These are phyloP conservation scores for Orthosia gothica DNA, from an alignment of 2,888 invertebrate species.

Conservation along the genomic window DNA sequence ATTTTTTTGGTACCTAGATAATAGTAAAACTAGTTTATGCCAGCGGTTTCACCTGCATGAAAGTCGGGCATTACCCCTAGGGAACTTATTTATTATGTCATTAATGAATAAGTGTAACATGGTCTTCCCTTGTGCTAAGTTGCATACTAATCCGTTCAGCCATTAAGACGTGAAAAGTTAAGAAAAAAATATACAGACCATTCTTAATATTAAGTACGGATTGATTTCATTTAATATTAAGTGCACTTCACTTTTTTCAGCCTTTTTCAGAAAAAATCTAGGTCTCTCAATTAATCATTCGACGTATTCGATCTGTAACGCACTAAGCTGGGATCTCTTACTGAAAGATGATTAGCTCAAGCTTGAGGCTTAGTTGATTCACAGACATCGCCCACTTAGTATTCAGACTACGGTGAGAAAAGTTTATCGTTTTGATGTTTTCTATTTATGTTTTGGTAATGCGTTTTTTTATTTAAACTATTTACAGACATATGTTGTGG, in stretches of 20 bases:
- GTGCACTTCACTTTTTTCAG: neutral
- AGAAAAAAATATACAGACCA: too few species aligned
- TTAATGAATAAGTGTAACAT: too few species aligned
- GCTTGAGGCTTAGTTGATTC: slow-evolving; percentile 10
- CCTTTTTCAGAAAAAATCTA: slow-evolving; percentile 6
- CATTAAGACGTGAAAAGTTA: too few species aligned
- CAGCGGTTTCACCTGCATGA: too few species aligned
- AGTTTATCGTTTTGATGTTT: slow-evolving; percentile 13
- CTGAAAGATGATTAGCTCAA: slow-evolving; percentile 37
- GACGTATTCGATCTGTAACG: slow-evolving; percentile 17
- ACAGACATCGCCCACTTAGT: neutral
- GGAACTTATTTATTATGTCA: too few species aligned
- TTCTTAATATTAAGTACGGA: too few species aligned
- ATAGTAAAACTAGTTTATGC: too few species aligned
- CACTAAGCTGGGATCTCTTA: slow-evolving; percentile 38
- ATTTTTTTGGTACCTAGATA: neutral
- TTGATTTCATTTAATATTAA: neutral
- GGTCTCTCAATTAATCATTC: slow-evolving; percentile 49
- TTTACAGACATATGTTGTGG: too few species aligned
- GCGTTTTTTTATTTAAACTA: neutral
- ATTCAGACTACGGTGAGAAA: neutral
- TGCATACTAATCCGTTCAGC: too few species aligned
- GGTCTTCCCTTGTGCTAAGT: too few species aligned
- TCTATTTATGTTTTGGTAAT: neutral
- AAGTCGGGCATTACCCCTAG: too few species aligned